These are phyloP conservation scores for Umimayanthus kanabou DNA, from an alignment of 92 coral and sea anemone species.

Conservation along the genomic window DNA sequence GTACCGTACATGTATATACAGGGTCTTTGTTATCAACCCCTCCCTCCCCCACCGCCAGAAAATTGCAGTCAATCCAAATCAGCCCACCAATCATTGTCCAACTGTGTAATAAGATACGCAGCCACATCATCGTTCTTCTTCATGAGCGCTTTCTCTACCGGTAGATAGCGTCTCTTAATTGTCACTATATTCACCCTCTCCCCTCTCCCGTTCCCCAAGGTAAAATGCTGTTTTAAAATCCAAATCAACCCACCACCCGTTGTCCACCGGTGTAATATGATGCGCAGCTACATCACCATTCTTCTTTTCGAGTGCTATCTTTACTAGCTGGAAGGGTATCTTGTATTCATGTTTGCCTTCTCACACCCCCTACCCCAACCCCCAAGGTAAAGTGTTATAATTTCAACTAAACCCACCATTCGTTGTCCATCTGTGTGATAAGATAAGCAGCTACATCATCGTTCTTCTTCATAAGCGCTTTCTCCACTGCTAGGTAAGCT, in stretches of 20 bases:
- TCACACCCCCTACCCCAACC: no score
- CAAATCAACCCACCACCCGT: neutral
- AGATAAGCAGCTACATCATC: slow-evolving; percentile 93
- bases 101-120: no score
- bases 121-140: neutral
- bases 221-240: no score
- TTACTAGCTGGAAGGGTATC: neutral
- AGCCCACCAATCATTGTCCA: slow-evolving; percentile 69
- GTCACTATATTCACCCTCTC: neutral
- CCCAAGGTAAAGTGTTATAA: no score
- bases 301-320: neutral
- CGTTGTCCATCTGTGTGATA: slow-evolving; percentile 89
- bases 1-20: no score
- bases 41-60: no score
- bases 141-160: slow-evolving; percentile 80
- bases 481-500: slow-evolving; percentile 78
- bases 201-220: no score
- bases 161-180: slow-evolving; percentile 43
- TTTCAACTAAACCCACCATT: slow-evolving; percentile 63
- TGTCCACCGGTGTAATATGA: neutral
- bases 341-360: no score
- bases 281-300: neutral
- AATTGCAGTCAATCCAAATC: no score
- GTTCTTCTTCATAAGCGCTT: slow-evolving; percentile 60
- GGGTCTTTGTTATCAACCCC: no score